Base-by-base conservation (phyloP, 2,113 vertebrate species). In the Lucifuga dentata region DNA sequence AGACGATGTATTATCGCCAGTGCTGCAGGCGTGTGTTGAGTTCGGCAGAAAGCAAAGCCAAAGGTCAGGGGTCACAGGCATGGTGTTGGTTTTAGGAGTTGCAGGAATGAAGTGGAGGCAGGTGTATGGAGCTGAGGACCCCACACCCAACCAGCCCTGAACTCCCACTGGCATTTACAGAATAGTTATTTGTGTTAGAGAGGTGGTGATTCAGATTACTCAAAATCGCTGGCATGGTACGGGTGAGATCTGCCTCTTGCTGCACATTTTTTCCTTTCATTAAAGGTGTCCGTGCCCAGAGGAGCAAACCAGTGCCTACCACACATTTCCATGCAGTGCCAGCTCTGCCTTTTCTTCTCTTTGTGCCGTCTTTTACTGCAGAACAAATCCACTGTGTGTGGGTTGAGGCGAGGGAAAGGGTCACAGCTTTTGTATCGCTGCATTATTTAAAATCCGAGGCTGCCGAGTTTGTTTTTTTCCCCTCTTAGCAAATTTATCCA, bases 361-460 rank as follows among this genome's bases (percentile, higher is more conserved):
- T 79, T 72, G 75, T 81, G 64, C 67, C 68, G 78, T 81, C 80
- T 84, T 57, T 52, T 63, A 46, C 66, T 57, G 77, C 80, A 66
- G 51, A 79, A 76, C 55, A 81, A 79, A 81, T 71, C 24, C 71
- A 32, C 35, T 19, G 11, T 85, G 86, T 83, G 87, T 90, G 84
- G 86, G 89, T 73, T 86, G 84, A 81, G 79, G 58, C 74, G 39
- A 87, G 57, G 71, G 73, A 84, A 84, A 81, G 83, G 88, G 87
- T 88, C 85, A 80, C 68, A 44, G 51, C 73, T 83, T 84, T 86
- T 83, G 76, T 76, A 76, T 80, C 52, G 13, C 76, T 86, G 73
- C 76, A 87, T 92, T 89, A 86, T 92, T 92, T 86, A 90, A 81
- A 81, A 81, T 83, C 73, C 62, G 44, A 61, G n/a, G 19, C 68